Conservation (phyloP, 2,888 invertebrate species). For the Therioaphis trifolii region DNA sequence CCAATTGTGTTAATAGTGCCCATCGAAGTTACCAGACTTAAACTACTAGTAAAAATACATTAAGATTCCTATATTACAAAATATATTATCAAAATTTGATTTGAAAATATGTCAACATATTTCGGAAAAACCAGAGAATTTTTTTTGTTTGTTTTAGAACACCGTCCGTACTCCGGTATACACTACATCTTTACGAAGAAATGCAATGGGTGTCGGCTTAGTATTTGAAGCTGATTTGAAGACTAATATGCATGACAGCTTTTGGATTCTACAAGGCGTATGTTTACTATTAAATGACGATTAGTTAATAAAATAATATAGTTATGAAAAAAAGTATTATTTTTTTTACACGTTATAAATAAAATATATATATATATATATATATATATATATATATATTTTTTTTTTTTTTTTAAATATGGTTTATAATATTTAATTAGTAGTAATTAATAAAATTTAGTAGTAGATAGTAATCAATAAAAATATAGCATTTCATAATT, state of each 20-base stretch:
- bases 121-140: neutral
- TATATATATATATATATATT: too few species aligned
- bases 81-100: too few species aligned
- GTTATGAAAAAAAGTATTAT: neutral
- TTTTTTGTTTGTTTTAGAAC: slow-evolving; percentile 73
- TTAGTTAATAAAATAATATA: slow-evolving; percentile 68
- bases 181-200: slow-evolving; percentile 85
- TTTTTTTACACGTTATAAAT: too few species aligned
- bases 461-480: too few species aligned
- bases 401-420: too few species aligned
- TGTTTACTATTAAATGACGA: slow-evolving; percentile 89
- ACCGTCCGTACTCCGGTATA: slow-evolving; percentile 90
- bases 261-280: slow-evolving; percentile 92
- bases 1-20: slow-evolving; percentile 89
- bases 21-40: slow-evolving; percentile 84
- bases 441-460: too few species aligned
- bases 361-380: too few species aligned
- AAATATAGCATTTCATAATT: too few species aligned
- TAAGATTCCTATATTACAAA: neutral
- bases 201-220: slow-evolving; percentile 91
- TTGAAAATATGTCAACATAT: too few species aligned
- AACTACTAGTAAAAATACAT: slow-evolving; percentile 68
- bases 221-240: slow-evolving; percentile 90
- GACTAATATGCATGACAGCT: slow-evolving; percentile 84
- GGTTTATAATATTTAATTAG: too few species aligned